Evolutionary conservation across 2,888 invertebrate genomes (phyloP), one percentile per base, ranked within the genome.

Genomic region (Glyphotaelius pellucidus): DNA sequence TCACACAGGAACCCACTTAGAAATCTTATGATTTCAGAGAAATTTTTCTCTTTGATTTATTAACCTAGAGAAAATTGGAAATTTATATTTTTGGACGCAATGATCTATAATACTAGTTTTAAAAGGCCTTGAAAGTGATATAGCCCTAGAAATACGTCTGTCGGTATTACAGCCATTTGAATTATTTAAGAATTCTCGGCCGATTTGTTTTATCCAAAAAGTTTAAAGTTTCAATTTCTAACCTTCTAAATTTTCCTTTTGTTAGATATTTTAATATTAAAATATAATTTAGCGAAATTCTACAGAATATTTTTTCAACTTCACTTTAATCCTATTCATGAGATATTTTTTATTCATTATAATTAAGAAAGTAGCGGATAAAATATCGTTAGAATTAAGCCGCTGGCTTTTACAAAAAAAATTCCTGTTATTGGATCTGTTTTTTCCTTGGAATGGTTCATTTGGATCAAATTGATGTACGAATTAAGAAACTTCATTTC

Each of bases 401-500:
- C 25, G 9, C 67, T 67, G 25, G 67, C 67, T 67, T 67, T 67
- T n/a, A 9, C 67, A 67, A 67, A 67, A 67, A 67, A 19, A 67
- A n/a, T 19, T 52, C 19, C 67, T 67, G 67, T 67, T 67, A 67
- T 67, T 67, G 25, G 67, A 67, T 67, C 67, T 67, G 67, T 67
- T 67, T 67, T n/a, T 67, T 67, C 67, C 67, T 25, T 25, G 67
- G 25, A 67, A 67, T 67, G 67, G 67, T n/a, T 42, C 30, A 42
- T 86, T 86, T 86, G 86, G 12, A 30, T 3, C 14, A 38, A 42
- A 86, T 86, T 42, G 86, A 86, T 42, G 86, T 42, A 42, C 30
- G 86, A 42, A 86, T 86, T 86, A 86, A 35, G 86, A 15, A 86
- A 3, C n/a, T 86, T 42, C 86, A 86, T 86, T 86, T 86, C 86